Percentiles rank a stretch among this genome's conserved stretches.
These are phyloP conservation scores for Microplitis deprimator DNA, from an alignment of 2,888 invertebrate species.

Conservation along the genomic window DNA sequence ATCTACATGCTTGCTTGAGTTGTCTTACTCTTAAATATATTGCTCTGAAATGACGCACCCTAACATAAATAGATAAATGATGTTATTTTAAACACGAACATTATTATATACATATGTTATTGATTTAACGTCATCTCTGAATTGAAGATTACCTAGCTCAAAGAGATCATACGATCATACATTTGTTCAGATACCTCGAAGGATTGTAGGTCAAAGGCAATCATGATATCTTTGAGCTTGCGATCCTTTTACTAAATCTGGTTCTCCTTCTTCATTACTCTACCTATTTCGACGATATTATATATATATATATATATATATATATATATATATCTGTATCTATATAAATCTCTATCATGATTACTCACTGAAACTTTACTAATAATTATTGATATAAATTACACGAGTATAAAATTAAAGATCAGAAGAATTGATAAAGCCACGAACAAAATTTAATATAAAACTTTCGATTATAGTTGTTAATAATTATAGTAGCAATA, in stretches of 20 bases:
- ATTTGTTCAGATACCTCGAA: constrained; percentile 26
- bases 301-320: background rate
- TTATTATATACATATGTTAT: constrained; percentile 2
- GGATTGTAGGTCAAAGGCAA: constrained; percentile 31
- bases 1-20: no score
- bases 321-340: background rate
- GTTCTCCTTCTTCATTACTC: constrained; percentile 9
- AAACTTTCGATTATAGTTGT: no score
- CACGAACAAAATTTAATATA: background rate
- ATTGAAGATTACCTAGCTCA: constrained; percentile 35
- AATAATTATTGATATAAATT: background rate
- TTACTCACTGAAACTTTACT: background rate
- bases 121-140: constrained; percentile 14
- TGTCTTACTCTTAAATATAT: no score
- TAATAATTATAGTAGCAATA: background rate
- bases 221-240: constrained; percentile 21
- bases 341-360: constrained; percentile 5
- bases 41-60: no score
- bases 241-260: constrained; percentile 12
- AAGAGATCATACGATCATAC: constrained; percentile 31
- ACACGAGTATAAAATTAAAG: background rate
- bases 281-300: background rate
- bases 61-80: no score
- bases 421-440: background rate
- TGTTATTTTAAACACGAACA: no score